A percentile compares a stretch with the other conserved stretches of the same genome.
These are phyloP conservation scores for Ptilonorhynchus violaceus DNA, from an alignment of 2,113 vertebrate genomes.

Conservation along the genomic window DNA sequence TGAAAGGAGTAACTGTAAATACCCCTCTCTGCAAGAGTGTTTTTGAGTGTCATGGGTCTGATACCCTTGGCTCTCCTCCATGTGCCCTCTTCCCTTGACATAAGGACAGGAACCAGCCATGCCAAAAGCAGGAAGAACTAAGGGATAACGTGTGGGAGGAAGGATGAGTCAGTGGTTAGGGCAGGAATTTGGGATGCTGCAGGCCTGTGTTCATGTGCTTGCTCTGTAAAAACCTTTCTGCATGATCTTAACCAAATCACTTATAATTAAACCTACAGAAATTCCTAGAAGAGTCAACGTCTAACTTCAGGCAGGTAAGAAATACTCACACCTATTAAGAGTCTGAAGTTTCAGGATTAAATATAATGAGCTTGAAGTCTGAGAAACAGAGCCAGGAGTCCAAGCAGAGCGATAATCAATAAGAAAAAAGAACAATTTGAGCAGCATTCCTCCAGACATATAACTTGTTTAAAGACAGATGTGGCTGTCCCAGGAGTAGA, in stretches of 20 bases:
- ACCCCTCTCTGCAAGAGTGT: rapidly evolving
- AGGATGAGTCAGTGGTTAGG: neutral
- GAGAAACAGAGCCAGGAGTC: neutral
- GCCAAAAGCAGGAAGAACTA: neutral
- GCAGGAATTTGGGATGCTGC: neutral
- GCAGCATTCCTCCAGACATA: neutral
- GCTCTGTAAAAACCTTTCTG: neutral
- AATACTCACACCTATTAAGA: neutral
- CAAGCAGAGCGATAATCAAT: neutral
- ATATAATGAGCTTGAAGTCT: neutral
- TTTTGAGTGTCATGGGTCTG: neutral
- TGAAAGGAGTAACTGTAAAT: neutral
- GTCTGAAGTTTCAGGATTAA: neutral
- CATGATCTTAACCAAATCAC: neutral
- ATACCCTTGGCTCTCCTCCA: neutral
- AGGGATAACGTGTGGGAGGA: neutral
- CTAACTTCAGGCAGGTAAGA: neutral
- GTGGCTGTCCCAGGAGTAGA: neutral
- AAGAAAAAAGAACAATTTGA: neutral
- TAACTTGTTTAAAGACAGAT: neutral
- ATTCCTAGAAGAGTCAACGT: neutral
- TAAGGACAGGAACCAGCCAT: neutral
- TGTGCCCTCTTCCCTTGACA: neutral
- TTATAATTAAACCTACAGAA: neutral
- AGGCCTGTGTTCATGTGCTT: neutral